These are phyloP conservation scores for Pangasius krempfi DNA, from an alignment of 2,797 vertebrate genomes.

Conservation along the genomic window DNA sequence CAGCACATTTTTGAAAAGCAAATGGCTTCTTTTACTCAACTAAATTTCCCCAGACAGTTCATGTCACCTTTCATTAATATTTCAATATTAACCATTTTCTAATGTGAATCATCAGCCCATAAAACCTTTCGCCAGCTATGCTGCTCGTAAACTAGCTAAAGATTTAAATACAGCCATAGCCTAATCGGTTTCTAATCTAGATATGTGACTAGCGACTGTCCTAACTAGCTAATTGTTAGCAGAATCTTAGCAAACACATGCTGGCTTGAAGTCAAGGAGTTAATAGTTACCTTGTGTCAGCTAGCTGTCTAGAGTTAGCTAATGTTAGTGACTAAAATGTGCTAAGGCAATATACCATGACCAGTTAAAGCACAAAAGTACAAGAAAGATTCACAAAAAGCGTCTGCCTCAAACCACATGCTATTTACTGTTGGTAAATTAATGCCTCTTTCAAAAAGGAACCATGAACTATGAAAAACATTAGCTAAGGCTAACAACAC, in stretches of 20 bases:
- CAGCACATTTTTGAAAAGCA: background rate
- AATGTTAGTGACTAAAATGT: background rate
- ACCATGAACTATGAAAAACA: background rate
- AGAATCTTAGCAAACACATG: background rate
- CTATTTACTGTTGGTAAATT: background rate
- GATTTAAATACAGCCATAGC: background rate
- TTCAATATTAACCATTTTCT: background rate
- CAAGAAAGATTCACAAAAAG: background rate
- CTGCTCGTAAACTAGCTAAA: slow-evolving; percentile 1
- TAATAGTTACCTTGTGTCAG: background rate
- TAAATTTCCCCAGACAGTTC: background rate
- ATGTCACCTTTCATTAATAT: slow-evolving; percentile 5
- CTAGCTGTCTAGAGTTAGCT: background rate
- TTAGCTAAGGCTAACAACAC: background rate
- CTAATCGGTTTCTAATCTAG: background rate
- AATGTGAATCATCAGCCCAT: background rate
- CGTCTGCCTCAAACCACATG: background rate
- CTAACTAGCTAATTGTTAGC: background rate
- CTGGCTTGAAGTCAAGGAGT: background rate
- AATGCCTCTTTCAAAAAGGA: no score
- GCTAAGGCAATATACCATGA: background rate
- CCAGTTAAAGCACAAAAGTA: background rate
- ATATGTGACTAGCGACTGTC: no score
- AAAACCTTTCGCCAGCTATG: background rate
- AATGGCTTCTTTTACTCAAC: background rate